A percentile compares a stretch with the other conserved stretches of the same genome.
Conservation (phyloP, 2,113 vertebrate species). For the Sitta europaea region DNA sequence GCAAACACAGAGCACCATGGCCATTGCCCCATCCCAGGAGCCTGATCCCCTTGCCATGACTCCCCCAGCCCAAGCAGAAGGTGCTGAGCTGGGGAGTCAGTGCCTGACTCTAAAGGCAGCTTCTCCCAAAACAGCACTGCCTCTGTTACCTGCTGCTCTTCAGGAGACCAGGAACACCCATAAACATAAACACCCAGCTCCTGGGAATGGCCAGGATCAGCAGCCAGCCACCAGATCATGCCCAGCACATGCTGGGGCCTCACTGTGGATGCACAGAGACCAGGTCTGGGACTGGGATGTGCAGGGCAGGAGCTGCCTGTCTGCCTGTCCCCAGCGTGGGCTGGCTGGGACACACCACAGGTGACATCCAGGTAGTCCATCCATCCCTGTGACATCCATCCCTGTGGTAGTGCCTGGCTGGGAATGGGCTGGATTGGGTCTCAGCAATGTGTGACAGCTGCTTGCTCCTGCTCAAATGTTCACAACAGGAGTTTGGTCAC, state of each 20-base stretch:
- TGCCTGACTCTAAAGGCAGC: background rate
- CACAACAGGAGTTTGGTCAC: accelerated
- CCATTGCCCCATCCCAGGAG: background rate
- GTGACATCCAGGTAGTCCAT: too few relatives aligned
- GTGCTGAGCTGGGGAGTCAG: background rate
- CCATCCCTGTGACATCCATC: too few relatives aligned
- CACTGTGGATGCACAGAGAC: background rate
- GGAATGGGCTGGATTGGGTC: background rate
- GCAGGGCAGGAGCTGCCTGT: background rate
- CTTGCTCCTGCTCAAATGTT: background rate
- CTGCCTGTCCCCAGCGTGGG: background rate
- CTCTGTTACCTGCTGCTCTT: background rate
- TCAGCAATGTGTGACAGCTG: background rate
- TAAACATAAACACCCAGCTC: background rate
- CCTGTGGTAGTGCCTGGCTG: too few relatives aligned
- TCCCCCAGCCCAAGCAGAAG: background rate
- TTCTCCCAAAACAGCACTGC: background rate
- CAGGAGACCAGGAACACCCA: background rate
- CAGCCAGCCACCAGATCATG: background rate
- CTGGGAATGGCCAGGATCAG: background rate
- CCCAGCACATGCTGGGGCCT: background rate
- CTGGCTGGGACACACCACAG: accelerated
- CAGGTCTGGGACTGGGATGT: background rate
- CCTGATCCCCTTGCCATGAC: background rate
- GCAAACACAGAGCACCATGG: background rate